Base-by-base conservation (phyloP, 2,888 invertebrate species). In the Caenorhabditis sp. region DNA sequence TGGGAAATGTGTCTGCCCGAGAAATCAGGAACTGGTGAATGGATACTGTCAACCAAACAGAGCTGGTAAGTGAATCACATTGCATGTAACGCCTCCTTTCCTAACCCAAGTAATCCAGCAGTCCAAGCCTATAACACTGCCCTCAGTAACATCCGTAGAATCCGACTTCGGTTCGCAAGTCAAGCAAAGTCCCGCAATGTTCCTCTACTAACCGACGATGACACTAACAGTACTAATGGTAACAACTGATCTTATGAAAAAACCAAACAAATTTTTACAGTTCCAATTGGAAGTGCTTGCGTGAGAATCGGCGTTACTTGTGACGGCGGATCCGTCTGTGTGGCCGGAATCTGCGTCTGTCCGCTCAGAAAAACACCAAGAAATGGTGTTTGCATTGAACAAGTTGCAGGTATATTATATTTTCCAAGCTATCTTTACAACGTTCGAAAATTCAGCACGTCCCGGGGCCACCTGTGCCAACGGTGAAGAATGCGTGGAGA, bases 331-430 rank as follows among this genome's bases (percentile, higher is more conserved):
- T 86, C 87, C 1, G 79, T 76, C 30, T 89, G 89, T 63, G 80
- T 84, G n/a, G 78, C 82, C 35, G 88, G 89, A 9, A 68, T 75
- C 7, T 89, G 89, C 74, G 80, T 83, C 9, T 89, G 89, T 50
- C 85, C 86, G 7, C 37, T 76, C 2, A 75, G 80, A 32, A 80
- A 52, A 35, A 78, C 78, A 8, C 80, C 79, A n/a, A 68, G 70
- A 45, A 56, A 81, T 24, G 76, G 78, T 26, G 24, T 65, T 3
- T 81, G 81, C 53, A 72, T 83, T n/a, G 65, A 78, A 20, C 76
- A 76, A 27, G 63, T 65, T 9, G 76, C 74, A 32, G 80, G 82
- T 82, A 45, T n/a, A n/a, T n/a, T n/a, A n/a, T n/a, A n/a, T n/a
- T n/a, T n/a, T n/a, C n/a, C n/a, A n/a, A n/a, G n/a, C n/a, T n/a